Conservation (phyloP, 2,113 vertebrate genomes). For the Poecilia latipinna region DNA sequence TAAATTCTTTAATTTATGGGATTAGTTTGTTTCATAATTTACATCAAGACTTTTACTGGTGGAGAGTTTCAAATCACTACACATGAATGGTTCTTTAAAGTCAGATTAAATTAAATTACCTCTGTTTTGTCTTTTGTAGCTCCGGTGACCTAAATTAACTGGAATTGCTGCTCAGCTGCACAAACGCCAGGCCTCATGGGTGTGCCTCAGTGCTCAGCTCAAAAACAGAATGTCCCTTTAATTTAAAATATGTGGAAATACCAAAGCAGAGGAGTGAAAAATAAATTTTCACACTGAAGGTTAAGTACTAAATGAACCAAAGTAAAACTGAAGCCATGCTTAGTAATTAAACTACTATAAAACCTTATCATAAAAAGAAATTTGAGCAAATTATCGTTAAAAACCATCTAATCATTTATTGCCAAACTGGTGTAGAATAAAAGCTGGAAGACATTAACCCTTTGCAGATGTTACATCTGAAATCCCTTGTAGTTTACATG, state of each 20-base stretch:
- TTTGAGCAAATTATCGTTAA: background rate
- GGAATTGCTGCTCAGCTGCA: background rate
- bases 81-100: slow-evolving; percentile 13
- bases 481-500: background rate
- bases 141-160: slow-evolving; percentile 28
- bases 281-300: too few species aligned
- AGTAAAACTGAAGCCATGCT: too few species aligned
- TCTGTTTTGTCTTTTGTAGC: slow-evolving; percentile 5
- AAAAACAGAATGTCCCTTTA: background rate
- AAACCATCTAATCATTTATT: too few species aligned
- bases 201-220: background rate
- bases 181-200: background rate
- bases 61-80: background rate
- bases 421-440: background rate
- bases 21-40: background rate
- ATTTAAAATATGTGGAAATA: background rate
- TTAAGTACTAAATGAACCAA: background rate
- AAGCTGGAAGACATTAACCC: background rate
- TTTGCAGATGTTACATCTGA: background rate
- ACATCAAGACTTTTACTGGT: background rate
- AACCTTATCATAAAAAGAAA: background rate
- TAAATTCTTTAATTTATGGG: background rate
- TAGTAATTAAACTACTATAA: background rate
- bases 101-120: slow-evolving; percentile 3
- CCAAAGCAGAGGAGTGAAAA: background rate